These are phyloP conservation scores for Prosapia bicincta DNA, from an alignment of 2,888 invertebrate species.

Conservation along the genomic window DNA sequence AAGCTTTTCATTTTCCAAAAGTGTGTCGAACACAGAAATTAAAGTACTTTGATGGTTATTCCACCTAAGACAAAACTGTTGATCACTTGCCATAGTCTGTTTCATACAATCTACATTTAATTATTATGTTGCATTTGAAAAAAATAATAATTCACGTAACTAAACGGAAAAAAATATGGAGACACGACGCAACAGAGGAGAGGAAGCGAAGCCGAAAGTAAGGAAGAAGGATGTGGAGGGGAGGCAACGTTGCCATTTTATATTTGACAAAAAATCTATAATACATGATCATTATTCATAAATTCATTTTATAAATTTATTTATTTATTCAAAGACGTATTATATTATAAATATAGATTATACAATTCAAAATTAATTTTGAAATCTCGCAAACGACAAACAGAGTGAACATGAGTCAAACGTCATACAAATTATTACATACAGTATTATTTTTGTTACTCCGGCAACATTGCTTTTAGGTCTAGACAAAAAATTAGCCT, in stretches of 20 bases:
- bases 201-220: conserved; percentile 25
- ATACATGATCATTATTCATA: too few relatives aligned
- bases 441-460: too few relatives aligned
- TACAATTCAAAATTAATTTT: too few relatives aligned
- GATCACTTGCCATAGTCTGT: conserved; percentile 49
- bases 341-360: too few relatives aligned
- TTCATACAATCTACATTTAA: neutral
- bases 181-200: conserved; percentile 26
- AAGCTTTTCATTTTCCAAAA: conserved; percentile 85
- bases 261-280: too few relatives aligned
- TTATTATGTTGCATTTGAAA: neutral
- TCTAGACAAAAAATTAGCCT: too few relatives aligned
- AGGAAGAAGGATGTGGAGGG: conserved; percentile 12
- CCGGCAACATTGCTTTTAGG: too few relatives aligned
- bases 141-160: conserved; percentile 24
- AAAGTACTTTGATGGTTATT: conserved; percentile 93
- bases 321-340: too few relatives aligned
- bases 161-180: conserved; percentile 30
- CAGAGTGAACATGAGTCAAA: too few relatives aligned
- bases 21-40: conserved; percentile 87
- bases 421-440: too few relatives aligned
- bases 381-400: too few relatives aligned
- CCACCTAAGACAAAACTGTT: conserved; percentile 89
- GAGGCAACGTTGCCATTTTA: conserved; percentile 15
- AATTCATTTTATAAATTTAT: too few relatives aligned